phyloP scores from a whole-genome alignment of 2,797 vertebrate genomes.

The Pampus argenteus region DNA sequence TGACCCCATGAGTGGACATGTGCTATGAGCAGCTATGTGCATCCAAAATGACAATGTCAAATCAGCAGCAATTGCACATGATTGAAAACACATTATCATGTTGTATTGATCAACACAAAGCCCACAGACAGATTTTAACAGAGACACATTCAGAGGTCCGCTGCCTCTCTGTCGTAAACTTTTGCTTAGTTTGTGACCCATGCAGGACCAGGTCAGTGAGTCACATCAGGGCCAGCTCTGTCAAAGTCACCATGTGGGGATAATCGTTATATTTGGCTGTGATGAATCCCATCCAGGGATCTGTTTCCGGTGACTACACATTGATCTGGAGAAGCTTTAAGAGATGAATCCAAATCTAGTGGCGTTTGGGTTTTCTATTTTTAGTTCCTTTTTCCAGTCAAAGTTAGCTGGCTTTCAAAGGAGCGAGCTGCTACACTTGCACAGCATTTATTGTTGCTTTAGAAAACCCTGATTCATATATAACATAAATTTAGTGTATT shows the following conservation, averaged over 20 bases:
- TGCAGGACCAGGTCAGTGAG: conserved; percentile 87
- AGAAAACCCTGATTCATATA: conserved; percentile 24
- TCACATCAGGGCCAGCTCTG: conserved; percentile 70
- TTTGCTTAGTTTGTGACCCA: conserved; percentile 92
- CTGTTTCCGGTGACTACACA: conserved; percentile 42
- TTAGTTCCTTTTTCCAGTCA: conserved; percentile 3
- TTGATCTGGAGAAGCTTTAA: conserved; percentile 4
- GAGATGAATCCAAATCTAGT: background rate
- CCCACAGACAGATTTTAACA: conserved; percentile 84
- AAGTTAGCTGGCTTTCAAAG: conserved; percentile 22
- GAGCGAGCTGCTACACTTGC: background rate
- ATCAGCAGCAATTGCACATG: conserved; percentile 43
- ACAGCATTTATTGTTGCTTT: conserved; percentile 29
- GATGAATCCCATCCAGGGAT: conserved; percentile 52
- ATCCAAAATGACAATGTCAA: conserved; percentile 45
- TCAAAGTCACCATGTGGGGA: conserved; percentile 61
- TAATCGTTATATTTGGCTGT: conserved; percentile 61
- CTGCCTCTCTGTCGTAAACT: conserved; percentile 86
- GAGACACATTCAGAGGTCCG: conserved; percentile 87
- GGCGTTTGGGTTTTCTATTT: conserved; percentile 37
- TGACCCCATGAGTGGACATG: conserved; percentile 46
- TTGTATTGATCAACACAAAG: conserved; percentile 58
- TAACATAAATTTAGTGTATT: conserved; percentile 41
- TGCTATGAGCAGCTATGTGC: conserved; percentile 35
- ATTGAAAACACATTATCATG: conserved; percentile 57